Evolutionary conservation across 2,113 vertebrate genomes (phyloP).

Genomic region (Salvelinus fontinalis): DNA sequence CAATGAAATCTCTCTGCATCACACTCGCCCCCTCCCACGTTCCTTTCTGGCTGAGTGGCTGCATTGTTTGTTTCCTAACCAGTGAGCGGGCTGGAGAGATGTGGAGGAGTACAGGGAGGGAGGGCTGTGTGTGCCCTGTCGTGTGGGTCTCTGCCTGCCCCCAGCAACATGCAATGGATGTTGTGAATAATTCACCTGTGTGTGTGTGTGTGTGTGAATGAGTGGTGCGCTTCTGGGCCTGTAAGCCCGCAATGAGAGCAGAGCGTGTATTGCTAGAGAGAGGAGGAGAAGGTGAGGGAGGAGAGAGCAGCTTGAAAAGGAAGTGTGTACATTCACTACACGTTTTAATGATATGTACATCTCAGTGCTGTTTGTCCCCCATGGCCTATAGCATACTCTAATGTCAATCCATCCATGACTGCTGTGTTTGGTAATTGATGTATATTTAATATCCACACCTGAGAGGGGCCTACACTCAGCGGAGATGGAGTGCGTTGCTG

Average conservation of each 20-base stretch:
- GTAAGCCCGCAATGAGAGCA: background rate
- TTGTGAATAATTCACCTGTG: conserved; percentile 46
- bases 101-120: background rate
- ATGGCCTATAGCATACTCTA: background rate
- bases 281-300: background rate
- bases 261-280: background rate
- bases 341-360: background rate
- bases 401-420: background rate
- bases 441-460: background rate
- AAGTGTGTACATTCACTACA: background rate
- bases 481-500: background rate
- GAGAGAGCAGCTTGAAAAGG: background rate
- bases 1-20: conserved; percentile 1
- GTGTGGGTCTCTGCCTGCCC: background rate
- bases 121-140: background rate
- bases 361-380: background rate
- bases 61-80: background rate
- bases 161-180: conserved; percentile 17
- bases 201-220: conserved; percentile 3
- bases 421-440: background rate
- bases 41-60: background rate
- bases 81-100: background rate
- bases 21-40: background rate
- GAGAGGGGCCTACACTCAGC: background rate
- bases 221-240: background rate